Conservation (phyloP, 2,113 vertebrate genomes). For the Lophius piscatorius region DNA sequence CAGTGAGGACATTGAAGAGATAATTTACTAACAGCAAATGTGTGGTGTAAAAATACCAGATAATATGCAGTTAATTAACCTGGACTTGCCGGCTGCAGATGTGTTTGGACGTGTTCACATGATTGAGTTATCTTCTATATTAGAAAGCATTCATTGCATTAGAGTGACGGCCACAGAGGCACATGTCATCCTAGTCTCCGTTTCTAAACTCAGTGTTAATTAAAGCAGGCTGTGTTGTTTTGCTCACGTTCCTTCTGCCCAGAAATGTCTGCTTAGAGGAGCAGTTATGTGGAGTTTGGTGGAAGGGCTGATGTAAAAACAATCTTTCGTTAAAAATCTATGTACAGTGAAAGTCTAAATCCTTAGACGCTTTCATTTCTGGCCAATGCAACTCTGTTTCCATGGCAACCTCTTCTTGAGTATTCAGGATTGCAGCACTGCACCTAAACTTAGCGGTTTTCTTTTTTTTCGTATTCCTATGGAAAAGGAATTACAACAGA, state of each 20-base stretch:
- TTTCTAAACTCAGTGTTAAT: slow-evolving; percentile 1
- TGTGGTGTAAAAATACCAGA: neutral
- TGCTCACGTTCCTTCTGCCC: neutral
- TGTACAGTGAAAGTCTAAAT: slow-evolving; percentile 80
- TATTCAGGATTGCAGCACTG: slow-evolving; percentile 79
- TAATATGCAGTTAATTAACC: slow-evolving; percentile 6
- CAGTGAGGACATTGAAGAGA: no score
- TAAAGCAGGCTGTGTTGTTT: neutral
- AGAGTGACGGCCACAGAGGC: slow-evolving; percentile 7
- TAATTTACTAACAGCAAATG: neutral
- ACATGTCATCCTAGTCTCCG: neutral
- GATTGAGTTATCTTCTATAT: slow-evolving; percentile 4
- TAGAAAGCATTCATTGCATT: slow-evolving; percentile 15
- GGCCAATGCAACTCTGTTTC: slow-evolving; percentile 84
- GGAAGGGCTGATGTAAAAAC: slow-evolving; percentile 67
- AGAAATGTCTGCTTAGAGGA: slow-evolving; percentile 7
- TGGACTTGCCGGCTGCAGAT: neutral
- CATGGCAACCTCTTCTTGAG: slow-evolving; percentile 81
- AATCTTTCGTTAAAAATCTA: slow-evolving; percentile 78
- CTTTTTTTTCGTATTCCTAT: slow-evolving; percentile 61
- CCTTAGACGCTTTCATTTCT: slow-evolving; percentile 80
- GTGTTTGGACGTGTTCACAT: slow-evolving; percentile 2
- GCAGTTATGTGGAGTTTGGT: slow-evolving; percentile 42
- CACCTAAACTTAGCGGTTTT: slow-evolving; percentile 77
- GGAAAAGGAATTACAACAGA: slow-evolving; percentile 55